Base-by-base conservation (phyloP, 2,113 vertebrate genomes). In the Xiphophorus couchianus region DNA sequence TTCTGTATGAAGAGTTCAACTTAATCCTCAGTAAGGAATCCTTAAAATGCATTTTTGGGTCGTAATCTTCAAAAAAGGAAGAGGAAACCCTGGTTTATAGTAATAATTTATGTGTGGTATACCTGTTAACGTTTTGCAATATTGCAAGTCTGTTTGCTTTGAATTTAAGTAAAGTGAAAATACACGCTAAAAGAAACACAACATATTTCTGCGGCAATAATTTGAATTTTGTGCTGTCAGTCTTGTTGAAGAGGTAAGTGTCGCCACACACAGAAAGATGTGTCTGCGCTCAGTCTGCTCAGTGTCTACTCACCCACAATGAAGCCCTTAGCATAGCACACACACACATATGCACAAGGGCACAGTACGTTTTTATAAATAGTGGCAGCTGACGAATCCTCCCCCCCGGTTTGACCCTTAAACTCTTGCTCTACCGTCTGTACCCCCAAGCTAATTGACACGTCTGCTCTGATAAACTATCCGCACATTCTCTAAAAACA, bases 331-430 rank as follows among this genome's bases (percentile, higher is more conserved):
- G 62, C 69, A 65, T 75, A 27, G 6, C 69, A 9, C 70, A 14
- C 65, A 14, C 65, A 70, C 76, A 66, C 75, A 67, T 37, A 58
- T 42, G 66, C 11, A 69, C 51, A 76, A 8, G 48, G 70, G 76
- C 84, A 83, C 77, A 83, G 82, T 85, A 72, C 33, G 83, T 90
- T 88, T 92, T 94, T 93, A 93, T 93, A 87, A 86, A 83, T 90
- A 85, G 85, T 90, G 93, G 93, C 93, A 93, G 90, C 90, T 87
- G 88, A 93, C 78, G 79, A 91, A 84, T 80, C 86, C 86, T 85
- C 87, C 74, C 51, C 64, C 73, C 80, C 75, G 14, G 5, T 66
- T 27, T 31, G 86, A 93, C 90, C 86, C 84, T 65, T 90, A 27
- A 90, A 86, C 90, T 66, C 60, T 60, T 76, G 69, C 82, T 85